A percentile compares a stretch with the other conserved stretches of the same genome.
Evolutionary conservation across 2,113 vertebrate genomes (phyloP).

Genomic region (Zapus hudsonius): DNA sequence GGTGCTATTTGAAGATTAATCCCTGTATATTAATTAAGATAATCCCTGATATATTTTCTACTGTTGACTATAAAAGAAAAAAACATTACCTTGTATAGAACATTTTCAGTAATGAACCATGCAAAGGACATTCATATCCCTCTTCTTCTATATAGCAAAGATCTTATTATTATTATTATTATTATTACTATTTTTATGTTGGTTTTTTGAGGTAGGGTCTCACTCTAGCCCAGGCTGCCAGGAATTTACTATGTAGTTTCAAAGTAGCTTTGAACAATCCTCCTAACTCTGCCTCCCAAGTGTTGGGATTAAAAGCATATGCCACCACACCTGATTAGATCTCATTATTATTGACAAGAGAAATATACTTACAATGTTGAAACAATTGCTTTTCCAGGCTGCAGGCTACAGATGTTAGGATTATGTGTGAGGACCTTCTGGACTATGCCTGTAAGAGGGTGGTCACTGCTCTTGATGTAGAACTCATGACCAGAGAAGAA

Average conservation of each 20-base stretch:
- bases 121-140: neutral
- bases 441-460: neutral
- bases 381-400: neutral
- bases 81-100: neutral
- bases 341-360: neutral
- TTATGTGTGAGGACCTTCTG: neutral
- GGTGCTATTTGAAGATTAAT: slow-evolving; percentile 40
- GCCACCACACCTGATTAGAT: too few relatives aligned
- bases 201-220: too few relatives aligned
- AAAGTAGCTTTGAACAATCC: too few relatives aligned
- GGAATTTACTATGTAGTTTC: too few relatives aligned
- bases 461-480: neutral
- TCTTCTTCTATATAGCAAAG: neutral
- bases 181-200: too few relatives aligned
- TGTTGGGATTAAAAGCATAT: too few relatives aligned
- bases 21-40: too few relatives aligned
- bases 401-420: too few relatives aligned
- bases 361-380: slow-evolving; percentile 6
- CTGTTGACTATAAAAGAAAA: slow-evolving; percentile 29
- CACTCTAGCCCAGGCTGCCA: too few relatives aligned
- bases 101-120: slow-evolving; percentile 47
- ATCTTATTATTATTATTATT: neutral
- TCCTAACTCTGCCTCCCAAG: too few relatives aligned
- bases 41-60: slow-evolving; percentile 33
- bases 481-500: too few relatives aligned